Percentiles rank a stretch among this genome's conserved stretches.
phyloP scores from a whole-genome alignment of 2,113 vertebrate species.

The Cygnus atratus region DNA sequence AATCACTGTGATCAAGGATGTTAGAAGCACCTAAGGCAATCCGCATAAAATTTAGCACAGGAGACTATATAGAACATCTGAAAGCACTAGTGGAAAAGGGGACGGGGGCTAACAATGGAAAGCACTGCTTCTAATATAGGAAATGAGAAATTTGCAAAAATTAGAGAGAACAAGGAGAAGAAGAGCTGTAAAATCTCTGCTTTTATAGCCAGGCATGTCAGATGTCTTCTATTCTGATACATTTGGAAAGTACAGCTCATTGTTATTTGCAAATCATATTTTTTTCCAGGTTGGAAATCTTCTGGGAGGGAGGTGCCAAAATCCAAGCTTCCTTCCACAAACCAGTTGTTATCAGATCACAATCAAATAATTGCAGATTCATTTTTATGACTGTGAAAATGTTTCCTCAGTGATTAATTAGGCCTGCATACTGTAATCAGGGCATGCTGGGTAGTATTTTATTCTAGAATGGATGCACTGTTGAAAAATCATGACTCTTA shows the following conservation, averaged over 20 bases:
- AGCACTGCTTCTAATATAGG: fast-evolving
- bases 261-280: background rate
- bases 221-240: background rate
- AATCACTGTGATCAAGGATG: background rate
- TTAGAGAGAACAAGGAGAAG: background rate
- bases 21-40: background rate
- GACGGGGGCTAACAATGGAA: background rate
- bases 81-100: background rate
- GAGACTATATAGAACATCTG: background rate
- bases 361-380: background rate
- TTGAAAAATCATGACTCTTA: background rate
- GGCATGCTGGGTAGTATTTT: background rate
- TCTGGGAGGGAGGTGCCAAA: background rate
- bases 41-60: background rate
- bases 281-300: background rate
- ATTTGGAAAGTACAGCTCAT: background rate
- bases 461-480: background rate
- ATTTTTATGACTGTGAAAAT: background rate
- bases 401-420: background rate
- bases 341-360: background rate
- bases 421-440: background rate
- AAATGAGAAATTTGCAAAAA: background rate
- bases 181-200: background rate
- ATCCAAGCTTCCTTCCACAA: background rate
- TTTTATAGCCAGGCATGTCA: background rate